Evolutionary conservation across 2,797 vertebrate species (phyloP), one percentile per base, ranked within the genome.

Genomic region (Trematomus bernacchii): DNA sequence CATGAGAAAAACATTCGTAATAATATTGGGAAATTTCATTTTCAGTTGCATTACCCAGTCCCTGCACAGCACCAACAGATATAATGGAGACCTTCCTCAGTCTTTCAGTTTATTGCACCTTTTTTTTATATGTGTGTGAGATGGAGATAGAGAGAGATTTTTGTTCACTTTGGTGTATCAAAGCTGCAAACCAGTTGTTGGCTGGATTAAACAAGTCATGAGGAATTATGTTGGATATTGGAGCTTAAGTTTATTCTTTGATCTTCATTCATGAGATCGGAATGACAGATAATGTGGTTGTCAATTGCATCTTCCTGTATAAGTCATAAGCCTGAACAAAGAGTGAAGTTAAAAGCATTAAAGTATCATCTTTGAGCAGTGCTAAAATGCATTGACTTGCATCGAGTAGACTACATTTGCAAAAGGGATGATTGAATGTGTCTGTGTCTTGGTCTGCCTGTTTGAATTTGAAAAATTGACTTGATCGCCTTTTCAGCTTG

Each of bases 161-260:
- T 64, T 63, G 30, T 69, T 66, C 40, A 18, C 57, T 48, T 47
- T 55, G 46, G 50, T 52, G 21, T 55, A 71, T 73, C 62, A 82
- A 80, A 75, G 65, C 30, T 51, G 10, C 52, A 75, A 76, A 65
- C 21, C 53, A 51, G 46, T 71, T 73, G 66, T 68, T 74, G 51
- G 40, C 61, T 67, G 79, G 73, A 81, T 79, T 69, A 62, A 80
- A 66, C 27, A 62, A 76, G 50, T 60, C 55, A 18, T 71, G 77
- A 43, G 63, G 74, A 78, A 77, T 70, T 71, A 80, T 71, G 73
- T 64, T 12, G 73, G 73, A 81, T 83, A 66, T 19, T 52, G 18
- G 43, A 73, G 76, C 43, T n/a, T 21, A 11, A 48, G 46, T 76
- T 62, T 23, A 42, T 68, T 71, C 66, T 75, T 80, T 84, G 74